Evolutionary conservation across 2,797 vertebrate genomes (phyloP).

Genomic region (Xiphorhynchus erythropygius): DNA sequence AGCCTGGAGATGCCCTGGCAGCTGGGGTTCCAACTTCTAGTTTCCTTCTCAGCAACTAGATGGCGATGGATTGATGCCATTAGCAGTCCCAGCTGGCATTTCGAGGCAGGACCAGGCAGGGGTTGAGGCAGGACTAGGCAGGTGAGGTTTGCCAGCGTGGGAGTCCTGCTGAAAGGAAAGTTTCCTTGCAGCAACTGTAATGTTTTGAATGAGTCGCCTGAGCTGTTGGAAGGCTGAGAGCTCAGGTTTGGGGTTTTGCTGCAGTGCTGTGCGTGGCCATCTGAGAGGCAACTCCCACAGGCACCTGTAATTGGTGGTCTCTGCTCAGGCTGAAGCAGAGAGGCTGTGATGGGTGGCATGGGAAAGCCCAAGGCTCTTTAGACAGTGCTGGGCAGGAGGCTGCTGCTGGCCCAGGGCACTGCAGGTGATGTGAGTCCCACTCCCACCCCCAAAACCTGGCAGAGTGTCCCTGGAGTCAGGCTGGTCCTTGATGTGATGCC

Average conservation of each 20-base stretch:
- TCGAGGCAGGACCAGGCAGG: neutral
- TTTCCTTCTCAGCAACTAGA: neutral
- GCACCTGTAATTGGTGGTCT: fast-evolving
- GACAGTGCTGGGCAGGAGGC: neutral
- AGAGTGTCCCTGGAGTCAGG: neutral
- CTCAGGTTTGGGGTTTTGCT: neutral
- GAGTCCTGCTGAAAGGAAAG: neutral
- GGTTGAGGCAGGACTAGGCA: neutral
- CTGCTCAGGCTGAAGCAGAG: fast-evolving
- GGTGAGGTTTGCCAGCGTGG: neutral
- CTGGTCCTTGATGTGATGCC: neutral
- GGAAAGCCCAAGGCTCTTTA: neutral
- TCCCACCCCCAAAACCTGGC: fast-evolving
- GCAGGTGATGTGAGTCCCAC: neutral
- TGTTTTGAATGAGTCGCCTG: neutral
- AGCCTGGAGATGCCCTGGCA: neutral
- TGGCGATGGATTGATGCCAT: neutral
- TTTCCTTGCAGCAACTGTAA: neutral
- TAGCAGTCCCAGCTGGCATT: neutral
- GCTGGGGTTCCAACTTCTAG: neutral
- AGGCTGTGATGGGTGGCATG: fast-evolving
- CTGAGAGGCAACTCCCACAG: neutral
- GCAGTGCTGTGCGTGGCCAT: neutral
- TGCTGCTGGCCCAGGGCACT: neutral
- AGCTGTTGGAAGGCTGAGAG: neutral